These are phyloP conservation scores for Apotomis turbidana DNA, from an alignment of 2,888 invertebrate species.

Conservation along the genomic window DNA sequence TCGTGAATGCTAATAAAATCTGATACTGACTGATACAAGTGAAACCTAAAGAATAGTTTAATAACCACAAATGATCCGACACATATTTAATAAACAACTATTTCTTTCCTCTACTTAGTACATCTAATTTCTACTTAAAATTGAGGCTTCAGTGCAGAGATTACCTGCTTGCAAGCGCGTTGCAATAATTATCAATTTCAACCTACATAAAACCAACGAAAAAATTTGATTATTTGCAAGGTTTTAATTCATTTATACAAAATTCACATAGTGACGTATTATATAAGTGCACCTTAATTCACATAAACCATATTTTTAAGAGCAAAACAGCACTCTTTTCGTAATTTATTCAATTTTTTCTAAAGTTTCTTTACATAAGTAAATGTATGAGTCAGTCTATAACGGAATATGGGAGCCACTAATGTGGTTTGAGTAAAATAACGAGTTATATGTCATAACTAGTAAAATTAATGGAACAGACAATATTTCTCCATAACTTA, in stretches of 20 bases:
- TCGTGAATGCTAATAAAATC: too few relatives aligned
- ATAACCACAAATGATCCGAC: too few relatives aligned
- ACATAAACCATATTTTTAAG: conserved; percentile 62
- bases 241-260: conserved; percentile 68
- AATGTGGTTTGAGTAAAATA: conserved; percentile 20
- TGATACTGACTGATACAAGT: too few relatives aligned
- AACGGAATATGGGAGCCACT: conserved; percentile 5
- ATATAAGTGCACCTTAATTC: conserved; percentile 57
- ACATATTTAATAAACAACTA: too few relatives aligned
- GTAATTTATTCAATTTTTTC: conserved; percentile 65
- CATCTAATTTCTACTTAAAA: conserved; percentile 1
- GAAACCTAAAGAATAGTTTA: too few relatives aligned
- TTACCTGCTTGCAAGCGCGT: conserved; percentile 14
- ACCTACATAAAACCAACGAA: conserved; percentile 16
- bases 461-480: conserved; percentile 30
- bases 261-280: conserved; percentile 59
- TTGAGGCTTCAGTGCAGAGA: background rate
- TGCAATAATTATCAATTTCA: background rate
- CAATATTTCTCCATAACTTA: conserved; percentile 60
- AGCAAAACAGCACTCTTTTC: conserved; percentile 56
- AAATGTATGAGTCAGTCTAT: conserved; percentile 9
- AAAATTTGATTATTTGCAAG: conserved; percentile 46
- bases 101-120: background rate
- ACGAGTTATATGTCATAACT: conserved; percentile 27
- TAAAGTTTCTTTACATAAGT: conserved; percentile 40